These are phyloP conservation scores for Felis chaus DNA, from an alignment of 2,113 vertebrate genomes.

Conservation along the genomic window DNA sequence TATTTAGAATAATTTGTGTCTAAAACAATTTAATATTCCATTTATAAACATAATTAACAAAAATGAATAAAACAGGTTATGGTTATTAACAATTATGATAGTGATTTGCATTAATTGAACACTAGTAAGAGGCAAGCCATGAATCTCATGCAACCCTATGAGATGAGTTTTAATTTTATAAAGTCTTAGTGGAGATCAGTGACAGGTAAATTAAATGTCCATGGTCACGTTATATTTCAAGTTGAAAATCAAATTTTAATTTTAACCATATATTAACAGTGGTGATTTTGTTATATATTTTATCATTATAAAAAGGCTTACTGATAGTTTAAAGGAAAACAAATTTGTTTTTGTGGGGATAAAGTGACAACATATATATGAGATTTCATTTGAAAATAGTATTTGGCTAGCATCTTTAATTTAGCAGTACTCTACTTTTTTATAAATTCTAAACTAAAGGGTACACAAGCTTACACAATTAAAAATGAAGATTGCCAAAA, in stretches of 20 bases:
- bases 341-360: not conserved
- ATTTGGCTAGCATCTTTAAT: not conserved
- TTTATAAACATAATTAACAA: not conserved
- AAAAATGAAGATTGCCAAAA: not conserved
- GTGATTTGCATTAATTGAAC: not conserved
- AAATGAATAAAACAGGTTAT: not conserved
- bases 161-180: not conserved
- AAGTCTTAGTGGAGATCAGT: not conserved
- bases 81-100: not conserved
- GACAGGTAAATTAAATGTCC: not conserved
- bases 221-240: not conserved
- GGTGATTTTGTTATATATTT: not conserved
- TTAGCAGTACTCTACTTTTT: not conserved
- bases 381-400: not conserved
- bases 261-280: not conserved
- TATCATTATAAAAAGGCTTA: not conserved
- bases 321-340: not conserved
- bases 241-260: not conserved
- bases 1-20: not conserved
- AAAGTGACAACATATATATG: not conserved
- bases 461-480: not conserved
- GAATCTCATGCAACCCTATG: not conserved
- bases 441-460: not conserved
- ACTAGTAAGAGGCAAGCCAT: not conserved
- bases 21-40: not conserved